Evolutionary conservation across 2,888 invertebrate species (phyloP).

Genomic region (Caradrina clavipalpis): DNA sequence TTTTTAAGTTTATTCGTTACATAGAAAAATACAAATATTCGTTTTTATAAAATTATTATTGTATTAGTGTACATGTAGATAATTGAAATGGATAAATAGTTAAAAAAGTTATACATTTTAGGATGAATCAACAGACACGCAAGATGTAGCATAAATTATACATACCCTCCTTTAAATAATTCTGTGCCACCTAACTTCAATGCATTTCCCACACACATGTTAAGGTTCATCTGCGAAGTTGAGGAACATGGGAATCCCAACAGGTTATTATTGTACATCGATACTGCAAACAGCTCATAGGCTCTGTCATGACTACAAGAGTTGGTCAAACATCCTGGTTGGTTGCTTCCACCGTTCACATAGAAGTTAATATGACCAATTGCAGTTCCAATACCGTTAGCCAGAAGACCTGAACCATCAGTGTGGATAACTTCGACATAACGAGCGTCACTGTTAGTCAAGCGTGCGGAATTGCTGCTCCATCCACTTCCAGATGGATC

Average conservation of each 20-base stretch:
- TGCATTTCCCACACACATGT: conserved; percentile 70
- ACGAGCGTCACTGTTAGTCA: conserved; percentile 70
- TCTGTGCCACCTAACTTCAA: conserved; percentile 71
- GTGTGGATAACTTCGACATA: conserved; percentile 84
- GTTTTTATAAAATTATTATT: too few species aligned
- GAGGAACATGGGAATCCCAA: conserved; percentile 68
- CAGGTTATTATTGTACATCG: conserved; percentile 65
- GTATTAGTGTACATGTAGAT: too few species aligned
- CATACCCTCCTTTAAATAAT: conserved; percentile 73
- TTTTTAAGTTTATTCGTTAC: too few species aligned
- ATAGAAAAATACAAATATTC: too few species aligned
- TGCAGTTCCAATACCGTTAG: conserved; percentile 93
- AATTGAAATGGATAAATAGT: background rate
- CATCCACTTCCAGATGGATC: conserved; percentile 75
- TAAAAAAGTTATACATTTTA: background rate
- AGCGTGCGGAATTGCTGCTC: conserved; percentile 67
- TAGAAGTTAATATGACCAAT: conserved; percentile 96
- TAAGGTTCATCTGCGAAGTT: conserved; percentile 66
- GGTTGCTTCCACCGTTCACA: conserved; percentile 95
- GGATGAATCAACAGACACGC: too few species aligned
- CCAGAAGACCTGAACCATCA: conserved; percentile 70
- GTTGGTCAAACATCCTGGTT: conserved; percentile 79
- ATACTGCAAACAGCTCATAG: conserved; percentile 75
- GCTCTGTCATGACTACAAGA: conserved; percentile 77
- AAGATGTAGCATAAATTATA: background rate